A percentile compares a stretch with the other conserved stretches of the same genome.
Conservation (phyloP, 2,888 invertebrate genomes). For the Philhelius pedissequus region DNA sequence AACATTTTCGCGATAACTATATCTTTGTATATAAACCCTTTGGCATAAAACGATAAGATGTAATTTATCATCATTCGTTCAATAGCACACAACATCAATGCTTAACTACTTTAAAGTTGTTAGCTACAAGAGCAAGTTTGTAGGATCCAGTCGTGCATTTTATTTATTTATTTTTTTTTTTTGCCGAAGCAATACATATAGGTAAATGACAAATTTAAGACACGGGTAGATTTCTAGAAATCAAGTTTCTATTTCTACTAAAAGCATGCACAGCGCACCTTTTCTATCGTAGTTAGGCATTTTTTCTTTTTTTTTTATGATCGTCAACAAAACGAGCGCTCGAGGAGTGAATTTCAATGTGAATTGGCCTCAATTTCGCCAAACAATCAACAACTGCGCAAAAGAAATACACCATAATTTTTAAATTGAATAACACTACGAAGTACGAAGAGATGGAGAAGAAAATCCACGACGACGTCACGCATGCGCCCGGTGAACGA, state of each 20-base stretch:
- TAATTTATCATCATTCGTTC: too few species aligned
- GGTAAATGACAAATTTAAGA: conserved; percentile 31
- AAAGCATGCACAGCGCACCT: not conserved
- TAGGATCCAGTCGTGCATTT: too few species aligned
- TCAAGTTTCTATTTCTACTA: not conserved
- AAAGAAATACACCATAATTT: not conserved
- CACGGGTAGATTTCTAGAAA: not conserved
- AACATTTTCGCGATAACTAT: too few species aligned
- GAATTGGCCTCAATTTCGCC: conserved; percentile 49
- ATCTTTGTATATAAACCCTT: too few species aligned
- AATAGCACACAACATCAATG: too few species aligned
- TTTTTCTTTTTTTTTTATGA: not conserved
- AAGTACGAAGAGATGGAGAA: conserved; percentile 1
- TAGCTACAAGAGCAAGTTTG: too few species aligned
- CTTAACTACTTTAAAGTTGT: too few species aligned
- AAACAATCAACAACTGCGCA: conserved; percentile 9
- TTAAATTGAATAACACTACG: too few species aligned
- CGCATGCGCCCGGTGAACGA: conserved; percentile 75
- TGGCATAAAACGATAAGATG: too few species aligned
- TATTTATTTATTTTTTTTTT: not conserved
- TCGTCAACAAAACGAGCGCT: not conserved
- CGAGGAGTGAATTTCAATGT: conserved; percentile 23
- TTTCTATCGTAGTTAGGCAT: too few species aligned
- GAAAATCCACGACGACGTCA: conserved; percentile 51
- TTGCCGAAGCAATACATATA: not conserved